Base-by-base conservation (phyloP, 2,113 vertebrate species). In the Microcebus murinus region DNA sequence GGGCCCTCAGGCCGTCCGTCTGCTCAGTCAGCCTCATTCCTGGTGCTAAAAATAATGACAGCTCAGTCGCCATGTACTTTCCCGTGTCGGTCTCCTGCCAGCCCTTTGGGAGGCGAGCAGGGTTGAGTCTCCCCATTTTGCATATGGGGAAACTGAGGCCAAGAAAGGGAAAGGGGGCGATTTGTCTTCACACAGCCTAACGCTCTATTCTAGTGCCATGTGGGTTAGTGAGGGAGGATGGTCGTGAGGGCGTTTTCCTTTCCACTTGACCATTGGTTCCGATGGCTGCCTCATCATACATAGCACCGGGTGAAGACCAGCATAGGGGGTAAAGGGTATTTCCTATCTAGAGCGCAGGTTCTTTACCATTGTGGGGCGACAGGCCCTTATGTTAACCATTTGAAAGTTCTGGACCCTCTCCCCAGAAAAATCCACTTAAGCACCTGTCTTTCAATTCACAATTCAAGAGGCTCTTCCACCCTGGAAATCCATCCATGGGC, bases 141-240 rank as follows among this genome's bases (percentile, higher is more conserved):
- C 87, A 79, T 92, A 36, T 14, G 39, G 76, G 73, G 63, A 85
- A 90, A 82, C 84, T 25, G 91, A 96, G 73, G 50, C 73, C 77
- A 36, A 7, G 42, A 29, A 55, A 57, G n/a, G 63, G 31, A 29
- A 67, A 18, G 42, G 42, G 94, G 90, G 57, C 34, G 12, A 63
- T 48, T 48, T 12, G 61, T 86, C 85, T 10, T 14, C 36, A 2
- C 61, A 14, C 68, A 18, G 79, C 48, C 27, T 21, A 21, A 6
- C 20, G 27, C 74, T 45, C 50, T 25, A 13, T 21, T 34, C 79
- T 55, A 9, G 36, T 83, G 48, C 73, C 45, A n/a, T 57, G 50
- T 17, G 80, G 76, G 80, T 4, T 18, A 21, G 67, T 21, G 39
- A 73, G 67, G 84, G 23, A 81, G 39, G 45, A 13, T 21, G 83